Evolutionary conservation across 2,888 invertebrate species (phyloP), one percentile per base, ranked within the genome.

Genomic region (Phragmatobia fuliginosa): DNA sequence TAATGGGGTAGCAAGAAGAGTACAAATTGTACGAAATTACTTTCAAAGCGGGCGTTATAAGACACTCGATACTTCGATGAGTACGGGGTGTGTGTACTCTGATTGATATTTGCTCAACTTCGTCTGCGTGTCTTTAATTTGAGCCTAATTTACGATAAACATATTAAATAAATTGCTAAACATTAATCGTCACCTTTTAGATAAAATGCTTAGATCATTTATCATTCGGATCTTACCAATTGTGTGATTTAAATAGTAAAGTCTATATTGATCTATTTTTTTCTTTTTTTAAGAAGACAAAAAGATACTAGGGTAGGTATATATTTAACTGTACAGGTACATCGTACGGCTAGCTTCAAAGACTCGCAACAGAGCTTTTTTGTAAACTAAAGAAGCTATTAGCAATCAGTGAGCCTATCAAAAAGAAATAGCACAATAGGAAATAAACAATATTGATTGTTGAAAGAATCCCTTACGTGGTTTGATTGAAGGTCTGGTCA

Each of bases 1-100:
- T 80, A 83, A 82, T 82, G 79, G 81, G 71, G 62, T 63, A 68
- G 63, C 70, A 65, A 79, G 73, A 74, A 62, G 68, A 76, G 72
- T 76, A 80, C 70, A 73, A 81, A 83, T 76, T 73, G 72, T 66
- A 71, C 36, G 66, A 41, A 74, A 78, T 79, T 73, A 79, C 68
- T 68, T 74, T 65, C 61, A 70, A 72, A 71, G 65, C 68, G 65
- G 62, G 66, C 38, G 64, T 49, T 68, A 67, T 66, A 60, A 66
- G 49, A 68, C 67, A 72, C 25, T 59, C 56, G 33, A 58, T 73
- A 66, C 78, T 73, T 70, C 68, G 31, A 36, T 16, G 32, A 66
- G 16, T 31, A 41, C 25, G 14, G 45, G 33, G 56, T 45, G 33
- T 58, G 56, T 64, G 33, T 25, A 49, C 66, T 31, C 45, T 60